phyloP scores from a whole-genome alignment of 2,113 vertebrate species.

The Urocitellus parryii region DNA sequence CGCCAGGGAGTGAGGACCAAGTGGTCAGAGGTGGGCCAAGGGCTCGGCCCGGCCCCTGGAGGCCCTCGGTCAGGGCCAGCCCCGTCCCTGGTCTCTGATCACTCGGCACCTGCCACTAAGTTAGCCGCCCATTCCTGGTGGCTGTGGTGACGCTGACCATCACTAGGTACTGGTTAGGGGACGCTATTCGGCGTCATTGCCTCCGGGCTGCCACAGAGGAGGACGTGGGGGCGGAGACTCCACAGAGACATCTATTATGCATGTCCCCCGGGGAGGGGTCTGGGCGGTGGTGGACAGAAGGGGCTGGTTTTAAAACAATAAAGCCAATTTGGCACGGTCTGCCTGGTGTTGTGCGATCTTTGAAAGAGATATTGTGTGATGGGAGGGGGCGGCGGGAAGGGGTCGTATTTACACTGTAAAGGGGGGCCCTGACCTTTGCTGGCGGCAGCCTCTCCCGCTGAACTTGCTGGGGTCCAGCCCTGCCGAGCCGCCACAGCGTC shows the following conservation, averaged over 20 bases:
- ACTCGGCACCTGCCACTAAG: neutral
- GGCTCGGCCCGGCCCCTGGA: neutral
- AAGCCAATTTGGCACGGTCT: slow-evolving; percentile 84
- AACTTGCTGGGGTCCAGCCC: slow-evolving; percentile 73
- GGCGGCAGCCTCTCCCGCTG: slow-evolving; percentile 83
- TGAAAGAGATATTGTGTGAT: slow-evolving; percentile 83
- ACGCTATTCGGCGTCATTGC: fast-evolving
- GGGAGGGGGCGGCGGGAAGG: slow-evolving; percentile 60
- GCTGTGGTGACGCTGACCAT: neutral
- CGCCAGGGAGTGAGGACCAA: too few species aligned
- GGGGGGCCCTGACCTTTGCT: slow-evolving; percentile 86
- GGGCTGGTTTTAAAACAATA: slow-evolving; percentile 84
- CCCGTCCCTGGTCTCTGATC: neutral
- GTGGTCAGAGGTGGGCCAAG: fast-evolving
- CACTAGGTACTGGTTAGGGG: neutral
- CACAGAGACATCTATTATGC: slow-evolving; percentile 31
- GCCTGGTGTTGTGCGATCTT: slow-evolving; percentile 83
- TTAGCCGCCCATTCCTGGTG: neutral
- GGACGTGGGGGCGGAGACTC: too few species aligned
- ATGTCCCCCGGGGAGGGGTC: slow-evolving; percentile 11
- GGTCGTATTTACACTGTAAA: slow-evolving; percentile 87
- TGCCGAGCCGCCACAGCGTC: slow-evolving; percentile 78
- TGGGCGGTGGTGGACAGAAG: slow-evolving; percentile 59
- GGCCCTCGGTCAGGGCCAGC: fast-evolving
- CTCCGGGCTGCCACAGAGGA: neutral